Evolutionary conservation across 1,140 invertebrate species (phyloP).

Genomic region (Nilaparvata lugens): DNA sequence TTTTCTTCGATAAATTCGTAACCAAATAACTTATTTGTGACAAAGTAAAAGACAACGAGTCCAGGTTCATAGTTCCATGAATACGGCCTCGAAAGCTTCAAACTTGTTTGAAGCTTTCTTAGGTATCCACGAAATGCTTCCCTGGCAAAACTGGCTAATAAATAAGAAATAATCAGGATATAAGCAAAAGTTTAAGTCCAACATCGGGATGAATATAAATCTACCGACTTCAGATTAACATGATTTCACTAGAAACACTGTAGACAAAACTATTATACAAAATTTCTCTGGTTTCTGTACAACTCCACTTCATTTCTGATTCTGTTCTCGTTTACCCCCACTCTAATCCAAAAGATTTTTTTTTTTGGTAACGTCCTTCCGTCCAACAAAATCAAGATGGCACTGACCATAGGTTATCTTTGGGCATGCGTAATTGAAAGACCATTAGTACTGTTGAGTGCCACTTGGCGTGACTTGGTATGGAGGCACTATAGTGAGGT

Average conservation of each 20-base stretch:
- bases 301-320: not conserved
- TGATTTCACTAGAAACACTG: constrained; percentile 21
- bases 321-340: not conserved
- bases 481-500: too few relatives aligned
- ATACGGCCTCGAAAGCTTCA: constrained; percentile 70
- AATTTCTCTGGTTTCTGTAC: not conserved
- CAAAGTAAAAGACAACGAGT: constrained; percentile 94
- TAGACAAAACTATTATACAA: constrained; percentile 12
- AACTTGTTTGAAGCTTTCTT: constrained; percentile 76
- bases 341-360: not conserved
- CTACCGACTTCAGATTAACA: constrained; percentile 30
- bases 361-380: too few relatives aligned
- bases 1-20: constrained; percentile 91
- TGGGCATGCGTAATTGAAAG: too few relatives aligned
- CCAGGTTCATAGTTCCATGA: constrained; percentile 98
- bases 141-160: constrained; percentile 44
- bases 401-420: too few relatives aligned
- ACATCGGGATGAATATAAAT: constrained; percentile 43
- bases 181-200: constrained; percentile 51
- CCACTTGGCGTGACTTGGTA: too few relatives aligned
- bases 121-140: constrained; percentile 50
- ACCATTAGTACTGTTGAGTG: too few relatives aligned
- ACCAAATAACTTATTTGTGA: constrained; percentile 96
- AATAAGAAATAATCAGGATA: constrained; percentile 46
- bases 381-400: too few relatives aligned